Evolutionary conservation across 2,888 invertebrate species (phyloP), one percentile per base, ranked within the genome.

Genomic region (Eremobia ochroleuca): DNA sequence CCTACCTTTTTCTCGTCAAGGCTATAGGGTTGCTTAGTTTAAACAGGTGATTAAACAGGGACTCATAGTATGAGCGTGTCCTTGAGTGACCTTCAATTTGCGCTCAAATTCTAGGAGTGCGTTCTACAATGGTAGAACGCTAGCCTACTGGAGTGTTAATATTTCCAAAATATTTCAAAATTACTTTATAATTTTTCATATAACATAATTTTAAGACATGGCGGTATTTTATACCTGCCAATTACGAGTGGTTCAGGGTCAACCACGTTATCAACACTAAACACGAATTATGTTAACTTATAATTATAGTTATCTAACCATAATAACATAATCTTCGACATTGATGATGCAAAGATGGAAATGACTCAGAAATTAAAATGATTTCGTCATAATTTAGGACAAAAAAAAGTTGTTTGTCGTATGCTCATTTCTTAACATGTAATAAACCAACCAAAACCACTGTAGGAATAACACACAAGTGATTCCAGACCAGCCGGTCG

Each of bases 201-300:
- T 21, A 67, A 52, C 34, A 25, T 34, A 5, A 64, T 76, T 81
- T 58, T 34, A 28, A 40, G 46, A 76, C 40, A 58, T 73, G 62
- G 11, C 59, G 43, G 43, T 49, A 64, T 73, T 71, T 52, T 49
- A 59, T 73, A 82, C 71, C 86, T 78, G 49, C 73, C 77, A 86
- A 88, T 87, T 87, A 87, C 46, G 58, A 21, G 64, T 52, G n/a
- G 68, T 61, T 86, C 88, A 86, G 28, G 85, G 88, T 61, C 88
- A 68, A 25, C 69, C 40, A 68, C 68, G 68, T 28, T n/a, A 81
- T 81, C 79, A 79, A 66, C 72, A 67, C 71, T 82, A 75, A 80
- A 74, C 43, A 64, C 31, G 76, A 40, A 80, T 86, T 82, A 69
- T 34, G 28, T 49, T 34, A 68, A 66, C 43, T 64, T 77, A 80